Conservation (phyloP, 2,113 vertebrate genomes). For the Odontophorus gujanensis region DNA sequence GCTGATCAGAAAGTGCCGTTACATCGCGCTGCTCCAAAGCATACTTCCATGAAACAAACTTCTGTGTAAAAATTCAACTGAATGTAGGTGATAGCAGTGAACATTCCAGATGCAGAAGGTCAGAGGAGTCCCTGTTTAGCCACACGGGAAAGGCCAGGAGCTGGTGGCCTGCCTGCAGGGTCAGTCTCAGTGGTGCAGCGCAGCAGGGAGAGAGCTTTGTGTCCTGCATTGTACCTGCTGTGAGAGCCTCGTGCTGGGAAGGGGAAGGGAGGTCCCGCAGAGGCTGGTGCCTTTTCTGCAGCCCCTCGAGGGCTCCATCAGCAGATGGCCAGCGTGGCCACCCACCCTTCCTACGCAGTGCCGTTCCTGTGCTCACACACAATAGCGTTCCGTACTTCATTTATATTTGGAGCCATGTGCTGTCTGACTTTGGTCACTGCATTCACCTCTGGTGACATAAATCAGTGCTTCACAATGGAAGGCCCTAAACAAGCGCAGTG, state of each 20-base stretch:
- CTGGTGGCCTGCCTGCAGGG: neutral
- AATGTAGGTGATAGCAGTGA: neutral
- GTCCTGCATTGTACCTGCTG: neutral
- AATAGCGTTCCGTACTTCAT: neutral
- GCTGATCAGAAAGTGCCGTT: neutral
- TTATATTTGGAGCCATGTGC: neutral
- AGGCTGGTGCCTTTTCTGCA: neutral
- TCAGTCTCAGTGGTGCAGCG: neutral
- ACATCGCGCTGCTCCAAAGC: neutral
- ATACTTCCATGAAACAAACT: neutral
- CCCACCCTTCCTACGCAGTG: conserved; percentile 5
- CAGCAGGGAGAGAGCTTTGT: neutral
- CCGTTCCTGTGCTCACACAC: neutral
- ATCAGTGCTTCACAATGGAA: conserved; percentile 22
- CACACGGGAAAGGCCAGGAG: neutral
- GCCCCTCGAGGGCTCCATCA: neutral
- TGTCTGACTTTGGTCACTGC: neutral
- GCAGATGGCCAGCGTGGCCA: neutral
- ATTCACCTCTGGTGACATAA: conserved; percentile 5
- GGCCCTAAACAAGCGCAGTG: neutral
- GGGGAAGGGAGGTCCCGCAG: neutral
- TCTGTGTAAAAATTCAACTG: neutral
- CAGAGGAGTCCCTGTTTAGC: neutral
- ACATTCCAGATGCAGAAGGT: neutral
- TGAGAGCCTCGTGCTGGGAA: neutral